Conservation (phyloP, 2,888 invertebrate genomes). For the Phlogophora meticulosa region DNA sequence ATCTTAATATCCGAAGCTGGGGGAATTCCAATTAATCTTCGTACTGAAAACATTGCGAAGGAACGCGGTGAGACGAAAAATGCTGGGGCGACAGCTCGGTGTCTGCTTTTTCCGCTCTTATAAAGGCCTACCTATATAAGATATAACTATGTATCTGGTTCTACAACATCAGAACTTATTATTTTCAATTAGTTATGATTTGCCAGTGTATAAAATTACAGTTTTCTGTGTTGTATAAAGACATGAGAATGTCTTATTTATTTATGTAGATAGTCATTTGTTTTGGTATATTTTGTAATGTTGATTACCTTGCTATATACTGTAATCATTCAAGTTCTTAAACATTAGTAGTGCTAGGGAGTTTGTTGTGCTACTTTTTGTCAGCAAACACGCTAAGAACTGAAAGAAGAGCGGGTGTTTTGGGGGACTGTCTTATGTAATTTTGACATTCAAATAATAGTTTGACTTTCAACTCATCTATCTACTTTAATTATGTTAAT, state of each 20-base stretch:
- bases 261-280: too few relatives aligned
- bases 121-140: background rate
- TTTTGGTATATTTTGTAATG: too few relatives aligned
- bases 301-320: too few relatives aligned
- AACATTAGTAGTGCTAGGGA: too few relatives aligned
- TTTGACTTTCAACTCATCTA: too few relatives aligned
- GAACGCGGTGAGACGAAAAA: background rate
- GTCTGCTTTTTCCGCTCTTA: background rate
- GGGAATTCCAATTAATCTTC: slow-evolving; percentile 25
- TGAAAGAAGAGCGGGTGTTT: too few relatives aligned
- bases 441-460: too few relatives aligned
- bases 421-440: too few relatives aligned
- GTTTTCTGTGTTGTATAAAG: background rate
- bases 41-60: slow-evolving; percentile 6
- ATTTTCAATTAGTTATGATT: background rate
- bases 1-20: slow-evolving; percentile 18
- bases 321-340: too few relatives aligned
- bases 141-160: background rate
- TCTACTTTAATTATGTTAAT: too few relatives aligned
- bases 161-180: background rate
- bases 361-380: too few relatives aligned
- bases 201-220: background rate
- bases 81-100: background rate
- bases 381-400: too few relatives aligned
- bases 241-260: background rate